These are phyloP conservation scores for Camptogramma bilineatum DNA, from an alignment of 2,888 invertebrate species.

Conservation along the genomic window DNA sequence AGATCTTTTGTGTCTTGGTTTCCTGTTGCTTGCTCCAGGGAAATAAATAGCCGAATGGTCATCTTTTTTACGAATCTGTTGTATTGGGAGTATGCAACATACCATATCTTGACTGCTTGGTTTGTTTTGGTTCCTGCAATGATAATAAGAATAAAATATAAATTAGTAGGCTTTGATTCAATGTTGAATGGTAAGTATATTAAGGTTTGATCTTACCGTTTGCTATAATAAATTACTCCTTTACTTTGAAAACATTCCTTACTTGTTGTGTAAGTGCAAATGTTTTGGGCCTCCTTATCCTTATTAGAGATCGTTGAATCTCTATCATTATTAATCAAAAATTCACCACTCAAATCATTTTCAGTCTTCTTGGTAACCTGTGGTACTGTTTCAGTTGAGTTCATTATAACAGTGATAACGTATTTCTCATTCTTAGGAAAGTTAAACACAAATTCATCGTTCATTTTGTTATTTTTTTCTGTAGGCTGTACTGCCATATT, in stretches of 20 bases:
- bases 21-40: slow-evolving; percentile 43
- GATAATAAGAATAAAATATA: slow-evolving; percentile 7
- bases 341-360: slow-evolving; percentile 23
- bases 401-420: slow-evolving; percentile 14
- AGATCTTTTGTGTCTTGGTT: slow-evolving; percentile 52
- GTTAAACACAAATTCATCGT: slow-evolving; percentile 38
- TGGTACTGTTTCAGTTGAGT: slow-evolving; percentile 18
- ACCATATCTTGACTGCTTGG: slow-evolving; percentile 46
- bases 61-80: slow-evolving; percentile 33
- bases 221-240: slow-evolving; percentile 55
- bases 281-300: slow-evolving; percentile 36
- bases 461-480: slow-evolving; percentile 23
- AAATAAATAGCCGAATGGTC: slow-evolving; percentile 48
- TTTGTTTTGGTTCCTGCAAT: slow-evolving; percentile 46
- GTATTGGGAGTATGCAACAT: slow-evolving; percentile 64
- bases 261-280: slow-evolving; percentile 57
- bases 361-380: slow-evolving; percentile 16
- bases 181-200: neutral
- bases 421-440: slow-evolving; percentile 38
- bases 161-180: slow-evolving; percentile 42
- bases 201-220: slow-evolving; percentile 18
- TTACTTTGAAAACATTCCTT: slow-evolving; percentile 57
- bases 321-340: slow-evolving; percentile 23
- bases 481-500: slow-evolving; percentile 19
- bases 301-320: slow-evolving; percentile 17